Evolutionary conservation across 2,888 invertebrate genomes (phyloP), one percentile per base, ranked within the genome.

Genomic region (Eutolmus rufibarbis): DNA sequence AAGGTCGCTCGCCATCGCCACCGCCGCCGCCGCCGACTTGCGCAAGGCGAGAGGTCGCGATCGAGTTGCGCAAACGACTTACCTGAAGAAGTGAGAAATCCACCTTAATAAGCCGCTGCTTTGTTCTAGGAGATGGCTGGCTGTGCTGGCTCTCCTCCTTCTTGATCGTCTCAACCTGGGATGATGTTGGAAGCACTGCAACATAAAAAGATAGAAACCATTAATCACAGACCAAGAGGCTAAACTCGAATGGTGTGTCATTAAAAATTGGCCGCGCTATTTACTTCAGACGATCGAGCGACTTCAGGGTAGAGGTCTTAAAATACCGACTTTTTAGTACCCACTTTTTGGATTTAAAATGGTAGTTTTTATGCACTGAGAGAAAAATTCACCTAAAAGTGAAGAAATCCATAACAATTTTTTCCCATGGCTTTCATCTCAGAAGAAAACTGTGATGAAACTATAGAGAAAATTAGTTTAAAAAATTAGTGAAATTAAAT

Each of bases 71-170:
- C 66, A 66, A 66, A 23, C 89, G 87, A 91, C 94, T 93, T 90
- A 95, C 95, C 94, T 95, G 94, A 90, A 96, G 94, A 91, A 95
- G 94, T 90, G 96, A 95, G 92, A 96, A 96, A 94, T 97, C 97
- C 89, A 97, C 96, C 94, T 97, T 97, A 93, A 97, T 97, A 90
- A 97, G 95, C 90, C 96, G 94, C 91, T 92, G 92, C 88, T 91
- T 91, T 88, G 92, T 91, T 89, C 91, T 91, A 88, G 92, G 91
- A 88, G 91, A 89, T 87, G 90, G 93, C 93, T 90, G 93, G 92
- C 91, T 93, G 93, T 91, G 94, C 89, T 89, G 88, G 88, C 89
- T 89, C 88, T 90, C 90, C 89, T 90, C 90, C 87, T 89, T 89
- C 90, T 91, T 91, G 89, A 90, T 89, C 88, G 90, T 89, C 88